These are phyloP conservation scores for Eolophus roseicapilla DNA, from an alignment of 2,113 vertebrate genomes.

Conservation along the genomic window DNA sequence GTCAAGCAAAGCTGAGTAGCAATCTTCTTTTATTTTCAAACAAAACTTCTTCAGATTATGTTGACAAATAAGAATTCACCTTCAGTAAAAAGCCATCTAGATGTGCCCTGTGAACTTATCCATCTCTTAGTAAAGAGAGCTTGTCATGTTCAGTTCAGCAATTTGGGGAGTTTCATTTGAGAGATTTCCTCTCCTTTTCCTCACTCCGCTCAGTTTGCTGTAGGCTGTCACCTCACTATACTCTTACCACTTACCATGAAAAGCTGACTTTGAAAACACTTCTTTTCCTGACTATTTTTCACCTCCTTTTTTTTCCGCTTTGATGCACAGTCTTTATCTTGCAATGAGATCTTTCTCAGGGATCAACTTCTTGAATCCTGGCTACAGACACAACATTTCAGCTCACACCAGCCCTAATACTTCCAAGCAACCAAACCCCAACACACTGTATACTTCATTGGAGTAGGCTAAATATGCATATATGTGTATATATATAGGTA, in stretches of 20 bases:
- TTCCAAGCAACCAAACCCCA: background rate
- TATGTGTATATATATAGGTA: background rate
- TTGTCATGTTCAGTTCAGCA: background rate
- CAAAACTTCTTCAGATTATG: background rate
- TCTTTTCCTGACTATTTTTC: background rate
- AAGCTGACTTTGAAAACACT: background rate
- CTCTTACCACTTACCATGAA: background rate
- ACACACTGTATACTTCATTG: background rate
- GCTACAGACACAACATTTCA: background rate
- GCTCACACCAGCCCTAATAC: background rate
- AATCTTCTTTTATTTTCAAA: background rate
- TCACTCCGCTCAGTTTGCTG: background rate
- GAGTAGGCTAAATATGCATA: background rate
- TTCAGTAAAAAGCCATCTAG: background rate
- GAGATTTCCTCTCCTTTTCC: background rate
- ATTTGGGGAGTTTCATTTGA: background rate
- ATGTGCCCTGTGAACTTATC: background rate
- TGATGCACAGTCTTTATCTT: background rate
- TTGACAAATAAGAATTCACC: background rate
- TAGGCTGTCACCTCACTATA: background rate
- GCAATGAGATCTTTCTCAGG: background rate
- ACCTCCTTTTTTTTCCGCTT: background rate
- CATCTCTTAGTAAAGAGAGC: background rate
- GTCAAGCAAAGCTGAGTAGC: background rate
- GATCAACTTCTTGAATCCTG: background rate